These are phyloP conservation scores for Saguinus oedipus DNA, from an alignment of 2,797 vertebrate species.

Conservation along the genomic window DNA sequence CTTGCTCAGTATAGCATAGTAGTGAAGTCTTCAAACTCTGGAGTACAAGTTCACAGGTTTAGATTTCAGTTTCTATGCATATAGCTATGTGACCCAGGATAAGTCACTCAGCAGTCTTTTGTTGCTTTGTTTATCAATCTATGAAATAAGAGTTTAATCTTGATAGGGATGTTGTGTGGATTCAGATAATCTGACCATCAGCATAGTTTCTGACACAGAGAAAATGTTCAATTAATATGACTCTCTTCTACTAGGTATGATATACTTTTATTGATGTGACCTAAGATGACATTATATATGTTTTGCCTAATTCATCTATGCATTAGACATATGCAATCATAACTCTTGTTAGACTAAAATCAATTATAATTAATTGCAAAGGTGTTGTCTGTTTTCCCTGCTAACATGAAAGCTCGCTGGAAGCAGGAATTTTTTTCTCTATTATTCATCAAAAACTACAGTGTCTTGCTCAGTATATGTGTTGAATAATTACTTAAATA, in stretches of 20 bases:
- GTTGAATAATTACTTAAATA: neutral
- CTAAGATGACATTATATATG: neutral
- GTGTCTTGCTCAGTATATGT: neutral
- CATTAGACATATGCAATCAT: neutral
- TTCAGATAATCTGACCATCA: neutral
- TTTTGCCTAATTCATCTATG: neutral
- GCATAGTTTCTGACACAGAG: neutral
- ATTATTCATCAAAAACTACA: neutral
- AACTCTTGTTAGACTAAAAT: neutral
- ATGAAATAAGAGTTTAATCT: neutral
- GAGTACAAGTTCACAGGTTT: neutral
- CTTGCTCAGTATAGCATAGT: neutral
- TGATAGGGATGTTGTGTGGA: neutral
- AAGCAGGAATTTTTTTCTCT: neutral
- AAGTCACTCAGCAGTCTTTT: neutral
- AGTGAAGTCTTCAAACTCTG: no score
- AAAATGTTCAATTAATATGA: neutral
- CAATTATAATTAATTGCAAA: neutral
- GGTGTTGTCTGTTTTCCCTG: neutral
- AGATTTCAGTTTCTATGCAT: neutral
- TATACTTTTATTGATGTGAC: neutral
- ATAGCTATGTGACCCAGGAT: neutral
- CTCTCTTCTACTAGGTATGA: neutral
- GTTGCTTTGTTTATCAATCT: neutral
- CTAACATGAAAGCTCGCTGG: neutral